phyloP scores from a whole-genome alignment of 2,113 vertebrate species.

The Naja naja region DNA sequence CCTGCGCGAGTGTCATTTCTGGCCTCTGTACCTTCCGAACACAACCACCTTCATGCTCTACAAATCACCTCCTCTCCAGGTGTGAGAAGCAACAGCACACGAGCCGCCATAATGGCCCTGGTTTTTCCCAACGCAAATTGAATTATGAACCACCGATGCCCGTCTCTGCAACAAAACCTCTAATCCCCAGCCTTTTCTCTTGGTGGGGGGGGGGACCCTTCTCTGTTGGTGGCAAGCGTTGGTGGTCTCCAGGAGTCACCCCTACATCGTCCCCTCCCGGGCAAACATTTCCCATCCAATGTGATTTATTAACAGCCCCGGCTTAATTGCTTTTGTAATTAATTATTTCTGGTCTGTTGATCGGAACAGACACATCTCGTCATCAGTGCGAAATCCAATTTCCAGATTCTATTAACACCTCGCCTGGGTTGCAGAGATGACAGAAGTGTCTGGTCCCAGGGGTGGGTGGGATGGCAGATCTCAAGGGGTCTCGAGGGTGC shows the following conservation, averaged over 20 bases:
- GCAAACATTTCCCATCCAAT: constrained; percentile 42
- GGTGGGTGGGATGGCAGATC: neutral
- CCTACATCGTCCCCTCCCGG: neutral
- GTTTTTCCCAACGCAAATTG: neutral
- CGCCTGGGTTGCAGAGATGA: neutral
- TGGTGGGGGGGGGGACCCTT: neutral
- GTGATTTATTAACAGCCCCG: constrained; percentile 68
- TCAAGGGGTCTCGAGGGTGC: neutral
- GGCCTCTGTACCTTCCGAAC: too few species aligned
- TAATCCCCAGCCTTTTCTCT: too few species aligned
- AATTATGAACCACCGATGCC: neutral
- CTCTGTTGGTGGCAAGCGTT: neutral
- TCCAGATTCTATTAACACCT: constrained; percentile 41
- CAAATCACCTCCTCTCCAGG: neutral
- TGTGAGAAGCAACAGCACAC: neutral
- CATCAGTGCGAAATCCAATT: constrained; percentile 70
- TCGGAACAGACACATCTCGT: constrained; percentile 69
- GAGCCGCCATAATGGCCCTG: neutral
- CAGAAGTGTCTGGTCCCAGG: neutral
- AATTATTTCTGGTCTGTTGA: constrained; percentile 75
- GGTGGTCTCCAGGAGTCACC: accelerated
- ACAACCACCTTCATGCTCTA: neutral
- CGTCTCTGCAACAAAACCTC: neutral
- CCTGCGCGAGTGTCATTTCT: neutral
- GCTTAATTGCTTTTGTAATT: constrained; percentile 80